A percentile compares a stretch with the other conserved stretches of the same genome.
phyloP scores from a whole-genome alignment of 2,797 vertebrate genomes.

The Spondyliosoma cantharus region DNA sequence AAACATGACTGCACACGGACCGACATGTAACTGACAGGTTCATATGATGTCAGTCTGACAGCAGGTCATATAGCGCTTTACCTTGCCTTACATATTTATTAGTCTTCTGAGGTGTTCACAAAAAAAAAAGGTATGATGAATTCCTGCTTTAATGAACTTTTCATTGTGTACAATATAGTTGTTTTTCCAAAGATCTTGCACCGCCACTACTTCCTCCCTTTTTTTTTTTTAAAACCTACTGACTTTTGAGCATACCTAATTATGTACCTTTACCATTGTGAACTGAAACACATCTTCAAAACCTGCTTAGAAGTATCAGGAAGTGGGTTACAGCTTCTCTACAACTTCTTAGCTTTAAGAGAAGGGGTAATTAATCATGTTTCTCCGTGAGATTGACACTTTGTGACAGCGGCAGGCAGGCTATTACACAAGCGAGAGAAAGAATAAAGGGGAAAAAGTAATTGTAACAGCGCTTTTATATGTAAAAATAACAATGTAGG shows the following conservation, averaged over 20 bases:
- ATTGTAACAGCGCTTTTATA: slow-evolving; percentile 27
- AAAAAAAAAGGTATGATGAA: no score
- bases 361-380: slow-evolving; percentile 50
- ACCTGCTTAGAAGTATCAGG: slow-evolving; percentile 13
- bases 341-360: slow-evolving; percentile 20
- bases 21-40: no score
- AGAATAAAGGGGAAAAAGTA: slow-evolving; percentile 33
- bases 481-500: slow-evolving; percentile 24
- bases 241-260: not conserved
- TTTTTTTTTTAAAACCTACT: not conserved
- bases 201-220: not conserved
- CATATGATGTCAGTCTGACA: no score
- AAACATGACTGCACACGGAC: no score
- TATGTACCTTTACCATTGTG: not conserved
- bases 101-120: no score
- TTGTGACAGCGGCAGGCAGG: slow-evolving; percentile 28
- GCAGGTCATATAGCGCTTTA: no score
- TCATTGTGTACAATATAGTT: no score
- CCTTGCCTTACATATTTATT: no score
- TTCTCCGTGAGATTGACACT: slow-evolving; percentile 34
- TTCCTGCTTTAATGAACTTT: no score
- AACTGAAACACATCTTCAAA: slow-evolving; percentile 1
- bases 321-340: not conserved
- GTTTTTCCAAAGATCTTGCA: no score
- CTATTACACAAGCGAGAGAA: slow-evolving; percentile 35